Conservation (phyloP, 2,113 vertebrate species). For the Arenaria interpres region DNA sequence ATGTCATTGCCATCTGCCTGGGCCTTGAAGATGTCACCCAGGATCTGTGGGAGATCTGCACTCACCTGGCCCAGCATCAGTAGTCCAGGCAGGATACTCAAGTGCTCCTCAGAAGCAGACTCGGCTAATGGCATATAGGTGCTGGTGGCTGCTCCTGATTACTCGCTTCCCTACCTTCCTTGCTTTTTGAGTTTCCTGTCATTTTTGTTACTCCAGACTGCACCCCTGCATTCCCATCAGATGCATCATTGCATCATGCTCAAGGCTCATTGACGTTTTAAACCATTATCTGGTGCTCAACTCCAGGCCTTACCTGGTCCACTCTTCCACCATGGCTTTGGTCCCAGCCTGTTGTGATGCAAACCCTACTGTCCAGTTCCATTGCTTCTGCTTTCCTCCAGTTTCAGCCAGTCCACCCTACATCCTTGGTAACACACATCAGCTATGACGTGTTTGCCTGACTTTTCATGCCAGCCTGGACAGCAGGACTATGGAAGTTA, state of each 20-base stretch:
- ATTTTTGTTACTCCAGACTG: background rate
- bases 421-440: background rate
- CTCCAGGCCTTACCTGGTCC: background rate
- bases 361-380: background rate
- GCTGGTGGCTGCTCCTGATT: background rate
- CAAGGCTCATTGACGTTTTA: background rate
- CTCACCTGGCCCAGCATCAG: background rate
- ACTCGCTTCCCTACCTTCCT: background rate
- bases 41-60: background rate
- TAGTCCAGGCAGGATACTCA: background rate
- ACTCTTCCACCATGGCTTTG: background rate
- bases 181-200: background rate
- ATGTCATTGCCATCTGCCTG: background rate
- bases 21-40: background rate
- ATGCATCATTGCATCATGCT: background rate
- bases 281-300: background rate
- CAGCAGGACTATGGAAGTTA: background rate
- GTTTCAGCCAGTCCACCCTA: background rate
- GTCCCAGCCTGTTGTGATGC: background rate
- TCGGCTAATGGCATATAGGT: fast-evolving
- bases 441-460: background rate
- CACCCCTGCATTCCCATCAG: background rate
- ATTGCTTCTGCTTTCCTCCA: background rate
- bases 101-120: background rate
- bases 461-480: background rate